phyloP scores from a whole-genome alignment of 2,113 vertebrate genomes.

The Chloropsis cyanopogon region DNA sequence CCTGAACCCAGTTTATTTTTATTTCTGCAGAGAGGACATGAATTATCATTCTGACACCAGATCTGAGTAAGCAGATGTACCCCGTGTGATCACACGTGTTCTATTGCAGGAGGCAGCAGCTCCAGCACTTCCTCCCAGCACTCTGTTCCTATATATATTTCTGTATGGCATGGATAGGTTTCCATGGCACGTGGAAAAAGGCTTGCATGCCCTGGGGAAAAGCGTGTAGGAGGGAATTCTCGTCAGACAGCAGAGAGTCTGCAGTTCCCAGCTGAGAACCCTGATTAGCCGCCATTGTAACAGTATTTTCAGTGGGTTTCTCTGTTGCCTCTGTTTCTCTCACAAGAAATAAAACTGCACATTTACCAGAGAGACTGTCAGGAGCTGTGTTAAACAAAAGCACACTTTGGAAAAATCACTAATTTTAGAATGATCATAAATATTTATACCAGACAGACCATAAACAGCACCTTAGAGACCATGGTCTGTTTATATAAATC shows the following conservation, averaged over 20 bases:
- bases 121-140: background rate
- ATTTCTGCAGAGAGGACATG: slow-evolving; percentile 12
- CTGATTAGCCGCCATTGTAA: background rate
- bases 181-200: background rate
- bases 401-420: background rate
- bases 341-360: background rate
- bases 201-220: background rate
- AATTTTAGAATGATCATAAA: slow-evolving; percentile 22
- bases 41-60: slow-evolving; percentile 28
- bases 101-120: background rate
- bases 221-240: background rate
- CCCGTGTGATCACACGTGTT: background rate
- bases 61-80: slow-evolving; percentile 15
- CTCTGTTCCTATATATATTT: background rate
- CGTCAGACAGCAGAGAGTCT: background rate
- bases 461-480: background rate
- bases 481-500: background rate
- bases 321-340: background rate
- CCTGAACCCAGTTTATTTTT: slow-evolving; percentile 65
- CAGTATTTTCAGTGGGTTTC: background rate
- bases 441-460: slow-evolving; percentile 1
- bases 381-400: background rate
- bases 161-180: background rate
- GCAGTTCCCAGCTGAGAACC: background rate
- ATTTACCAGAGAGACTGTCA: background rate